Evolutionary conservation across 2,113 vertebrate genomes (phyloP).

Genomic region (Genyomyrus donnyi): DNA sequence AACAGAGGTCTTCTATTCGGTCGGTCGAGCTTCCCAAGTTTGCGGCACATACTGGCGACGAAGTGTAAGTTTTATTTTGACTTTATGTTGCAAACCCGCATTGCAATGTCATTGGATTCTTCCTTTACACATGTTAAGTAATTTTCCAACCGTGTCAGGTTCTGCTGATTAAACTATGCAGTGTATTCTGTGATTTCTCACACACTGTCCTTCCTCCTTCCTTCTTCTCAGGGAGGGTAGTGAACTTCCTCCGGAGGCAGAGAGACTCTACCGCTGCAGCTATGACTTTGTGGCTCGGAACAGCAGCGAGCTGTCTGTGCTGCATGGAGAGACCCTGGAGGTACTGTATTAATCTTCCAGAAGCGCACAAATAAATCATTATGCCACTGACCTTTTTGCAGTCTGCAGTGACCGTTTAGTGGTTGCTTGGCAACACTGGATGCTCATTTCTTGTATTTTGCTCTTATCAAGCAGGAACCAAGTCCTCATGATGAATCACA

Average conservation of each 20-base stretch:
- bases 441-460: neutral
- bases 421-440: neutral
- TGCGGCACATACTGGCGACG: slow-evolving; percentile 19
- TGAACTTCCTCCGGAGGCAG: slow-evolving; percentile 22
- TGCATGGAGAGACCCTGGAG: slow-evolving; percentile 69
- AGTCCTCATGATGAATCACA: neutral
- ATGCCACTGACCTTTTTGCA: neutral
- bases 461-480: neutral
- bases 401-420: neutral
- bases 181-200: neutral
- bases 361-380: neutral
- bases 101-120: neutral
- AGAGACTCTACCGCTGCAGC: slow-evolving; percentile 61
- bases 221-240: slow-evolving; percentile 38
- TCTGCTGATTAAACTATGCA: neutral
- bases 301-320: slow-evolving; percentile 75
- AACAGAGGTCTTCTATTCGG: slow-evolving; percentile 28
- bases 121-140: neutral
- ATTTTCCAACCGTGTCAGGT: neutral
- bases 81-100: neutral
- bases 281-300: slow-evolving; percentile 84
- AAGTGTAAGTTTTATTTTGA: slow-evolving; percentile 41
- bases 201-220: neutral
- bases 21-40: neutral
- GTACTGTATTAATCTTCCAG: slow-evolving; percentile 39